These are phyloP conservation scores for Felis chaus DNA, from an alignment of 2,113 vertebrate genomes.

Conservation along the genomic window DNA sequence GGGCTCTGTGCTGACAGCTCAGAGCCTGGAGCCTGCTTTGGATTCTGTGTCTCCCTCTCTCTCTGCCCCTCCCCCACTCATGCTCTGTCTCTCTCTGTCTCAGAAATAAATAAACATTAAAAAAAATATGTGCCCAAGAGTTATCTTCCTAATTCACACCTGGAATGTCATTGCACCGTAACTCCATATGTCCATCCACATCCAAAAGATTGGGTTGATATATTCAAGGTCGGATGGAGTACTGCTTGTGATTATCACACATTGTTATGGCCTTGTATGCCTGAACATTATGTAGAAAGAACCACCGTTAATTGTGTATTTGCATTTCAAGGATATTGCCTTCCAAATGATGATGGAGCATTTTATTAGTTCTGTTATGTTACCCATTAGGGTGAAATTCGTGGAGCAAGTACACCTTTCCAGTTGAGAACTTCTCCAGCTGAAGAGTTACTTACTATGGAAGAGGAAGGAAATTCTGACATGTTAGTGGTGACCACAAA, in stretches of 20 bases:
- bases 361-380: constrained; percentile 99
- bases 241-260: constrained; percentile 98
- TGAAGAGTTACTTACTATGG: constrained; percentile 96
- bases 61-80: too few relatives aligned
- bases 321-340: constrained; percentile 94
- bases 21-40: too few relatives aligned
- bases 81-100: too few relatives aligned
- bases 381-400: constrained; percentile 97
- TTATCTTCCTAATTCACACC: constrained; percentile 94
- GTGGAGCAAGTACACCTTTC: constrained; percentile 98
- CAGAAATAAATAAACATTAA: too few relatives aligned
- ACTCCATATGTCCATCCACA: constrained; percentile 96
- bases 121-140: constrained; percentile 84
- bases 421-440: constrained; percentile 95
- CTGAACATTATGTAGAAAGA: constrained; percentile 93
- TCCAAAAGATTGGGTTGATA: constrained; percentile 98
- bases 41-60: too few relatives aligned
- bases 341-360: constrained; percentile 97
- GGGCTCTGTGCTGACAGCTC: too few relatives aligned
- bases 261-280: constrained; percentile 96
- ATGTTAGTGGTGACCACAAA: constrained; percentile 99
- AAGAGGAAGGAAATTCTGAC: constrained; percentile 97
- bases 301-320: constrained; percentile 93
- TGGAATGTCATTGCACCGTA: constrained; percentile 97
- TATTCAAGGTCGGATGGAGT: constrained; percentile 99